A percentile compares a stretch with the other conserved stretches of the same genome.
Conservation (phyloP, 2,888 invertebrate genomes). For the Anodontia alba region DNA sequence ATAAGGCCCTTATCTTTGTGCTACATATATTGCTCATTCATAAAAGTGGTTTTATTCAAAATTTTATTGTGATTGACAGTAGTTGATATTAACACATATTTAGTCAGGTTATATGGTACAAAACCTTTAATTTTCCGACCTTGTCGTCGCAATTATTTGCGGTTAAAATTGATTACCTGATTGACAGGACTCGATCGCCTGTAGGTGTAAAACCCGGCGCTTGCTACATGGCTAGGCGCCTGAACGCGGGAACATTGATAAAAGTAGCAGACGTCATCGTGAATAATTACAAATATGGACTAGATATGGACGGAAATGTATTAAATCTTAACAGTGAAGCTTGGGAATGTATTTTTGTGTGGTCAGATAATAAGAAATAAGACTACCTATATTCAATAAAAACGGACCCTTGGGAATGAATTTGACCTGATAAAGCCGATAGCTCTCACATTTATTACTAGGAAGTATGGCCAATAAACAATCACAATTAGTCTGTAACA, state of each 20-base stretch:
- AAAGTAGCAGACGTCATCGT: conserved; percentile 9
- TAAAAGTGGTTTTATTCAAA: background rate
- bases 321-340: background rate
- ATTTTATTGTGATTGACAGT: conserved; percentile 6
- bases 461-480: background rate
- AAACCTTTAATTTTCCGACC: conserved; percentile 3
- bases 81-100: background rate
- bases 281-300: conserved; percentile 4
- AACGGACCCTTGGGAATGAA: background rate
- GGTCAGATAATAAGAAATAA: background rate
- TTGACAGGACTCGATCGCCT: conserved; percentile 3
- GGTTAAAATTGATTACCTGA: conserved; percentile 1
- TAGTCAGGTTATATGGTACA: conserved; percentile 6
- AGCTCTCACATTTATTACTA: background rate
- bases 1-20: no score
- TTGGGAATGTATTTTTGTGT: background rate
- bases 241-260: background rate
- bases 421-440: background rate
- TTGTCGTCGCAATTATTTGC: background rate
- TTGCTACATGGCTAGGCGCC: background rate
- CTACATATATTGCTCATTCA: background rate
- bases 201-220: background rate
- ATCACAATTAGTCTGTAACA: background rate
- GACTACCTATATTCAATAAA: conserved; percentile 11
- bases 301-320: background rate